phyloP scores from a whole-genome alignment of 2,113 vertebrate genomes.

The Ovis aries region ARS-UI_Ramb_v3.0 NC_056061.1:43096001-43096500 shows the following conservation, averaged over 20 bases:
- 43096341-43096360: slow-evolving; percentile 16
- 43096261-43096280: not conserved
- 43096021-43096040: too few species aligned
- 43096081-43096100: too few species aligned
- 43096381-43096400: not conserved
- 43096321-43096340: not conserved
- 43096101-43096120: too few species aligned
- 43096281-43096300: not conserved
- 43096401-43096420: not conserved
- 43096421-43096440: not conserved
- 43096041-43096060: too few species aligned
- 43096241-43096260: not conserved
- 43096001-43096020: too few species aligned
- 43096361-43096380: not conserved
- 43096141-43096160: too few species aligned
- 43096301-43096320: not conserved
- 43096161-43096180: not conserved
- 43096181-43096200: not conserved
- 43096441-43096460: not conserved
- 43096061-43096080: too few species aligned
- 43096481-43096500: not conserved
- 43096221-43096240: not conserved
- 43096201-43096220: not conserved
- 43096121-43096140: too few species aligned
- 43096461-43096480: not conserved